Evolutionary conservation across 35 echinoderm and acorn worm genomes (phyloP), one percentile per base, ranked within the genome.

Genomic region (Apostichopus californicus): DNA sequence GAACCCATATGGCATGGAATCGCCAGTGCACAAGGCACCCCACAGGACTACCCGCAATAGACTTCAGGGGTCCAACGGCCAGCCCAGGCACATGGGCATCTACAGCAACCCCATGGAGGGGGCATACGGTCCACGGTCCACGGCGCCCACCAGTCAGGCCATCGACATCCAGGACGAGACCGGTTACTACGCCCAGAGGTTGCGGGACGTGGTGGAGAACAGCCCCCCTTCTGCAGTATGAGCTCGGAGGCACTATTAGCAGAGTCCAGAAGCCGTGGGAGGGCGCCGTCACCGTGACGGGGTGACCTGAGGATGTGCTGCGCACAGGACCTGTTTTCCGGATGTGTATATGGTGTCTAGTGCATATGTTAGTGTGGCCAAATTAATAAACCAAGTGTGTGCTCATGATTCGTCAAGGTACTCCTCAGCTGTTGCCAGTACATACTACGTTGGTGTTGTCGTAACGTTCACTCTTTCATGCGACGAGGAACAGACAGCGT

Each of bases 201-300:
- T 87, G 55, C 9, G 57, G 22, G 85, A 87, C 60, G 60, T 87
- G 55, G 85, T 91, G 54, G 89, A 91, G 20, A 91, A 91, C 77
- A 91, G 89, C 18, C 89, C 89, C 54, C 89, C 89, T 18, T 91
- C 89, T 13, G 89, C 89, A 15, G 89, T 91, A 59, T 91, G 89
- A 91, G 89, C 14, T 13, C 9, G 6, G 8, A 18, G 57, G 78
- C 22, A 71, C 8, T 5, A 56, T 5, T 0, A 85, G 17, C 8
- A 5, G 57, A n/a, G 63, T 5, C 11, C 13, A 12, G 15, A 59
- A 26, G 80, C 81, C 57, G 55, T 58, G 5, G 12, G 20, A 85
- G 14, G 14, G 57, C 5, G 57, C n/a, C 55, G 17, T 60, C 58
- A 52, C 81, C 56, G 21, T 9, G 5, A n/a, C 14, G 71, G 58